These are phyloP conservation scores for Dicyrtoma fusca DNA, from an alignment of 2,888 invertebrate species.

Conservation along the genomic window DNA sequence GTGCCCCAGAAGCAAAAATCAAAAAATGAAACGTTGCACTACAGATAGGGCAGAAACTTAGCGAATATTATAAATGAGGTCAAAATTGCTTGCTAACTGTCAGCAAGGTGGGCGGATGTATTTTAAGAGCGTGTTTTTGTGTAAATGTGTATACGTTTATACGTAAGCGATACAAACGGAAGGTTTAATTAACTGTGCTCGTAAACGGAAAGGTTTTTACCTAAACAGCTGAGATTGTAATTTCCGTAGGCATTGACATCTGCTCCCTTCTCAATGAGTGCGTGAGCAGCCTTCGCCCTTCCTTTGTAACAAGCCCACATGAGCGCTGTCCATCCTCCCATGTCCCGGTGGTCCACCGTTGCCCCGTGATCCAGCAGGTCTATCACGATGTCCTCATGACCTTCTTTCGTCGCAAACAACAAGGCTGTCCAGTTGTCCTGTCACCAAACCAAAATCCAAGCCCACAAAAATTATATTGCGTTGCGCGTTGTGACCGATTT, in stretches of 20 bases:
- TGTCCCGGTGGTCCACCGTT: slow-evolving; percentile 81
- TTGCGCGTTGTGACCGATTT: background rate
- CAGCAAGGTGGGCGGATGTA: no score
- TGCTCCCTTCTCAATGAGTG: slow-evolving; percentile 82
- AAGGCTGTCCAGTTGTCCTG: slow-evolving; percentile 92
- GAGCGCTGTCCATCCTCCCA: slow-evolving; percentile 78
- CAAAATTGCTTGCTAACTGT: no score
- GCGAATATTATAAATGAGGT: no score
- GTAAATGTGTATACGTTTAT: no score
- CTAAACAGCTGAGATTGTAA: slow-evolving; percentile 87
- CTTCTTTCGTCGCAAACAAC: slow-evolving; percentile 87
- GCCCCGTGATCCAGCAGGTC: slow-evolving; percentile 84
- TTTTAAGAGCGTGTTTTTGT: no score
- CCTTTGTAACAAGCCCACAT: slow-evolving; percentile 99
- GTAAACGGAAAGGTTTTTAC: no score
- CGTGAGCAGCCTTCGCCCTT: slow-evolving; percentile 68
- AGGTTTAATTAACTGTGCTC: no score
- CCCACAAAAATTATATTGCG: background rate
- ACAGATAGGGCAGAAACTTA: no score
- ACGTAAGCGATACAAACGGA: no score
- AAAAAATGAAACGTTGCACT: no score
- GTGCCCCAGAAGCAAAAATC: no score
- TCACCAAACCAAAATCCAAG: background rate
- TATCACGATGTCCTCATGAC: slow-evolving; percentile 77
- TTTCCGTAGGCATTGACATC: slow-evolving; percentile 95